Conservation (phyloP, 2,888 invertebrate species). For the Falcaria lacertinaria region DNA sequence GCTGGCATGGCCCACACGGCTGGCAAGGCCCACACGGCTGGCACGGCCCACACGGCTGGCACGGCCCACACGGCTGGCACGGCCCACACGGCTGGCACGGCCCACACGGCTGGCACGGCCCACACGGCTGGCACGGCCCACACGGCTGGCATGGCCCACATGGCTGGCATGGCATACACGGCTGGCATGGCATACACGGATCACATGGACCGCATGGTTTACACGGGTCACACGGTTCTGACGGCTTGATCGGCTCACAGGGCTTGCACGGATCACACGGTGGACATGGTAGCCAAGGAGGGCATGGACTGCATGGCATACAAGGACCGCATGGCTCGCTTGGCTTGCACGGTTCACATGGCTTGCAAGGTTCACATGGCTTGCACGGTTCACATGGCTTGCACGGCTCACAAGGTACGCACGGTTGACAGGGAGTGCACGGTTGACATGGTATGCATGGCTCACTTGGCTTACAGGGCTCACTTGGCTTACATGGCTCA, state of each 20-base stretch:
- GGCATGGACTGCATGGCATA: conserved; percentile 14
- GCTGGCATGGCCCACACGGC: conserved; percentile 13
- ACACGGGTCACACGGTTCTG: conserved; percentile 8
- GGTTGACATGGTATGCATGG: background rate
- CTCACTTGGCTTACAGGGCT: background rate
- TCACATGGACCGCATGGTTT: conserved; percentile 6
- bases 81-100: conserved; percentile 16
- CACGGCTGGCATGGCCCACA: conserved; percentile 27
- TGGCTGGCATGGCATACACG: conserved; percentile 13
- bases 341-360: conserved; percentile 24
- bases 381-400: conserved; percentile 22
- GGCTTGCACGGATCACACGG: conserved; percentile 18
- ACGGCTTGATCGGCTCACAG: conserved; percentile 14
- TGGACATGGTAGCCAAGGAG: conserved; percentile 16
- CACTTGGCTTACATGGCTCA: background rate
- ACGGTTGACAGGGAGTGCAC: background rate
- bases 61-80: conserved; percentile 18
- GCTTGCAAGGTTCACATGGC: conserved; percentile 25
- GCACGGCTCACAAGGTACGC: conserved; percentile 1
- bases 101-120: conserved; percentile 16
- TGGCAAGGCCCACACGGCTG: conserved; percentile 13
- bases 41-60: conserved; percentile 4
- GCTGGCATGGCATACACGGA: conserved; percentile 21
- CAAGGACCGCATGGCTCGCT: conserved; percentile 23
- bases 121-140: conserved; percentile 27